phyloP scores from a whole-genome alignment of 2,888 invertebrate genomes.

The Epinotia brunnichana region DNA sequence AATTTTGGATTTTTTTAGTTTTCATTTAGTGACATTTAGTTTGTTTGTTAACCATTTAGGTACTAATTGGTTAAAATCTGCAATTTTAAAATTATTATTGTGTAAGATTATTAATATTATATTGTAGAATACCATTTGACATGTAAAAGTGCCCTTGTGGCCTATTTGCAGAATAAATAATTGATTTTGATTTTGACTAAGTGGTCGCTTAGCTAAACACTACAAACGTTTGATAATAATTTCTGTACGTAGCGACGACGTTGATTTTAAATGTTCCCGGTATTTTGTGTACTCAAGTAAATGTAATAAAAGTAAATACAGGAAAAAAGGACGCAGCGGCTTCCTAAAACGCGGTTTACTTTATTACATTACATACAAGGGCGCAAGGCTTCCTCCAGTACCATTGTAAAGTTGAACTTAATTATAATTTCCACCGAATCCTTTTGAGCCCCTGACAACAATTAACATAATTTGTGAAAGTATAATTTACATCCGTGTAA shows the following conservation, averaged over 20 bases:
- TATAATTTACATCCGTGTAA: constrained; percentile 21
- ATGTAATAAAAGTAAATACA: constrained; percentile 1
- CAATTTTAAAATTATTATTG: too few species aligned
- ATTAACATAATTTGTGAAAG: constrained; percentile 35
- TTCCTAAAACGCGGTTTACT: constrained; percentile 17
- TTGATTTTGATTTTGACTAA: too few species aligned
- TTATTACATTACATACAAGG: constrained; percentile 31
- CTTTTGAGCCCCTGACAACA: constrained; percentile 29
- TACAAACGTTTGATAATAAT: neutral
- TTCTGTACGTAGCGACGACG: neutral
- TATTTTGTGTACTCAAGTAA: constrained; percentile 1
- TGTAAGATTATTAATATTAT: too few species aligned
- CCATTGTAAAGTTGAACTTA: constrained; percentile 37
- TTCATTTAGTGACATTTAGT: too few species aligned
- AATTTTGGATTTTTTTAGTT: too few species aligned
- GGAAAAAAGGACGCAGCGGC: constrained; percentile 1
- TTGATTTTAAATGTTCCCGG: neutral
- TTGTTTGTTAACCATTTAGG: too few species aligned
- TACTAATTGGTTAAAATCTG: too few species aligned
- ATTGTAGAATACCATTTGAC: too few species aligned
- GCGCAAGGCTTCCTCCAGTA: constrained; percentile 19
- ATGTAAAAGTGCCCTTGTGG: too few species aligned
- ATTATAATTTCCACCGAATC: constrained; percentile 37
- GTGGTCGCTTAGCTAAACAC: neutral
- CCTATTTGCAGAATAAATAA: too few species aligned